These are phyloP conservation scores for Morelia viridis DNA, from an alignment of 2,797 vertebrate species.

Conservation along the genomic window DNA sequence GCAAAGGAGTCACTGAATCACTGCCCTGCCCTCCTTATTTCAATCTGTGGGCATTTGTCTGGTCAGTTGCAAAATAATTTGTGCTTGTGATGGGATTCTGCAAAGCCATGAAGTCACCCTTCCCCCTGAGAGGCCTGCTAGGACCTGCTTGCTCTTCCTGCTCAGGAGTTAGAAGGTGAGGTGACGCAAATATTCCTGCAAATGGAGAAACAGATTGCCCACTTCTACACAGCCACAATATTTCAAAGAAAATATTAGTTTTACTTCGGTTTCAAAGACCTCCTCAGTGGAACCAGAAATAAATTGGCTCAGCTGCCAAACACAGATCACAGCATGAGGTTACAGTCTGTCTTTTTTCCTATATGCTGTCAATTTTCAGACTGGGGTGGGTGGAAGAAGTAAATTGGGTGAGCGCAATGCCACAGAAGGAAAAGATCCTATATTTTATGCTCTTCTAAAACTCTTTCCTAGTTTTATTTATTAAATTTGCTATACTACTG, in stretches of 20 bases:
- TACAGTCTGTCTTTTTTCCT: background rate
- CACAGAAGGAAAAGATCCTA: background rate
- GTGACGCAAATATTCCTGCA: background rate
- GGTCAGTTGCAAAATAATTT: background rate
- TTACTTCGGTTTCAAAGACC: background rate
- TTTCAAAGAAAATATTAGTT: background rate
- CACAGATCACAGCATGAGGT: background rate
- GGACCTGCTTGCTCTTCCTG: background rate
- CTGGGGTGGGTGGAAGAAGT: background rate
- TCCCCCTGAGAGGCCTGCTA: background rate
- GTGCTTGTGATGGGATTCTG: background rate
- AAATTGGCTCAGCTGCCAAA: background rate
- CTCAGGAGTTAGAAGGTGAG: background rate
- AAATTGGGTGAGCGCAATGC: background rate
- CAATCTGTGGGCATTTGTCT: background rate
- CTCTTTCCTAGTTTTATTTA: background rate
- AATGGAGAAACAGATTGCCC: background rate
- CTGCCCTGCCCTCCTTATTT: background rate
- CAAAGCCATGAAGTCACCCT: background rate
- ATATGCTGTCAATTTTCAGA: background rate
- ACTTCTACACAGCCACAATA: background rate
- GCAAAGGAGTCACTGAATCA: background rate
- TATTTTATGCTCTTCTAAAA: background rate
- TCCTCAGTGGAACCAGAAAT: background rate
- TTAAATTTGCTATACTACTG: background rate